phyloP scores from a whole-genome alignment of 2,113 vertebrate species.

The Cnemophilus loriae region DNA sequence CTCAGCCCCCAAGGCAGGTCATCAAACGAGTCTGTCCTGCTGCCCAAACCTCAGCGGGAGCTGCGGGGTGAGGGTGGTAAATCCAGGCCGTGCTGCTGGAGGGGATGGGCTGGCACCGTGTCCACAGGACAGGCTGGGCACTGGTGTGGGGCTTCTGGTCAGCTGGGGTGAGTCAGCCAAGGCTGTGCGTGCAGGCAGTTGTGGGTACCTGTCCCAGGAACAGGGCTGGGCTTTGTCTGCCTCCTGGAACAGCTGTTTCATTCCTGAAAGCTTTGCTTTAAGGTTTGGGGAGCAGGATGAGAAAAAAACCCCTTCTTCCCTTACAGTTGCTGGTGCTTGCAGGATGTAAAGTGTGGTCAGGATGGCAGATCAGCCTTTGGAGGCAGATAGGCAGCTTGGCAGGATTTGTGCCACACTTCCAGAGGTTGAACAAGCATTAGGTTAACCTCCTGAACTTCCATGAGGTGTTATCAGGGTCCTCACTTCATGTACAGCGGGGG shows the following conservation, averaged over 20 bases:
- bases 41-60: neutral
- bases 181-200: neutral
- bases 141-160: neutral
- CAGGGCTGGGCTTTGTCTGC: neutral
- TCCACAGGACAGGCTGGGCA: neutral
- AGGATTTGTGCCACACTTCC: neutral
- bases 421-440: neutral
- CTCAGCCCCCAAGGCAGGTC: constrained; percentile 52
- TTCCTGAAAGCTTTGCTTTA: neutral
- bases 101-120: neutral
- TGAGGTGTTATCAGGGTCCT: neutral
- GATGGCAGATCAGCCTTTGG: neutral
- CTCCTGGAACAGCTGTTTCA: neutral
- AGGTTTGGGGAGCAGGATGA: too few species aligned
- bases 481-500: accelerated
- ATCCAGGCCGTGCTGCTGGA: neutral
- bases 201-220: neutral
- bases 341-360: neutral
- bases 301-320: accelerated
- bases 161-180: neutral
- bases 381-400: neutral
- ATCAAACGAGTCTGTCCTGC: constrained; percentile 6
- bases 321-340: neutral
- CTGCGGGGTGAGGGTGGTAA: constrained; percentile 16
- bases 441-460: neutral